Evolutionary conservation across 2,797 vertebrate genomes (phyloP).

Genomic region (Xenopus petersii): DNA sequence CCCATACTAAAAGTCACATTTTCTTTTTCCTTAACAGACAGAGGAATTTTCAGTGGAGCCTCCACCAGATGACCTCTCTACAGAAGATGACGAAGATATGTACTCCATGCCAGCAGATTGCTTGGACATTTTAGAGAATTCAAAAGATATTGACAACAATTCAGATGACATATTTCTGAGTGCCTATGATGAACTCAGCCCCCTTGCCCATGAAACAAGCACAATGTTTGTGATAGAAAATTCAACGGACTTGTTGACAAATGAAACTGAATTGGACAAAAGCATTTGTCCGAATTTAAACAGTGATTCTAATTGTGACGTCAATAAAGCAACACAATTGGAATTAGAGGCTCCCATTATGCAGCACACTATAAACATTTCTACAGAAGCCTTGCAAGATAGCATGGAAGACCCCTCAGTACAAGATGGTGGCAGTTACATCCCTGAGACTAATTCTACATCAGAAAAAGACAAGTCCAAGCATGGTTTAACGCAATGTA

Average conservation of each 20-base stretch:
- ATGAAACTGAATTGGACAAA: neutral
- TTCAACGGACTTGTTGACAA: neutral
- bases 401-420: too few species aligned
- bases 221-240: neutral
- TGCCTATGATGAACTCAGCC: constrained; percentile 64
- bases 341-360: neutral
- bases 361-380: neutral
- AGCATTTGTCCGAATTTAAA: neutral
- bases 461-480: too few species aligned
- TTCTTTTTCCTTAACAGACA: constrained; percentile 57
- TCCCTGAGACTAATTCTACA: too few species aligned
- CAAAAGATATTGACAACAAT: constrained; percentile 53
- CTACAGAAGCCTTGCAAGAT: too few species aligned
- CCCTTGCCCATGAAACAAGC: constrained; percentile 20
- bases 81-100: constrained; percentile 53
- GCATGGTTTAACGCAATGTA: too few species aligned
- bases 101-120: constrained; percentile 29
- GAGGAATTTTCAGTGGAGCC: constrained; percentile 79
- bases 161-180: constrained; percentile 62
- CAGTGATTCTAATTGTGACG: constrained; percentile 8
- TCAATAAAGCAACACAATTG: neutral
- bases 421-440: too few species aligned
- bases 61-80: constrained; percentile 64
- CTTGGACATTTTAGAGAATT: neutral
- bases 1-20: neutral